Evolutionary conservation across 2,113 vertebrate species (phyloP).

Genomic region (Smithornis capensis): DNA sequence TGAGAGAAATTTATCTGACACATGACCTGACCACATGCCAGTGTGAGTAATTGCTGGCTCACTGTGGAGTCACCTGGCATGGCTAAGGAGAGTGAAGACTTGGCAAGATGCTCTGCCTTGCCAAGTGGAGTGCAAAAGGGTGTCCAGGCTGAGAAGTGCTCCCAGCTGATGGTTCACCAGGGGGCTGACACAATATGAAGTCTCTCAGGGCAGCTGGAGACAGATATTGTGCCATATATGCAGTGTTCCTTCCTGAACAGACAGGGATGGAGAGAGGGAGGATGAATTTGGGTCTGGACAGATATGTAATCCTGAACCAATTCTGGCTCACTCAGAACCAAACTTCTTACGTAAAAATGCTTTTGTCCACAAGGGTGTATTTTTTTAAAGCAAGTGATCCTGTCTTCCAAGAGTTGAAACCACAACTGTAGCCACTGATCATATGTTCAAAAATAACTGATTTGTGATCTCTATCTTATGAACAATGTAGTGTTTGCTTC

Average conservation of each 20-base stretch:
- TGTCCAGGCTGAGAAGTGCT: neutral
- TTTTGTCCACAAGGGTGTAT: neutral
- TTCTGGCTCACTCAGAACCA: neutral
- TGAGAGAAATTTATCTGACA: neutral
- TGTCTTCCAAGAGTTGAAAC: neutral
- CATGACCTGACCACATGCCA: neutral
- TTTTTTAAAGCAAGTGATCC: neutral
- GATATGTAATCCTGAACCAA: neutral
- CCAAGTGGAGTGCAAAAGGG: neutral
- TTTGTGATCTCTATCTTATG: neutral
- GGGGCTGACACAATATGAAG: neutral
- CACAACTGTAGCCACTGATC: neutral
- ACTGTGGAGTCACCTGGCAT: neutral
- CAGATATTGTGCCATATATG: neutral
- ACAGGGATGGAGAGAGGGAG: neutral
- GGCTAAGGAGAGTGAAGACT: neutral
- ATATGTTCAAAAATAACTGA: neutral
- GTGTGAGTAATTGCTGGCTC: neutral
- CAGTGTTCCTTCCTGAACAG: neutral
- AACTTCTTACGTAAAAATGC: neutral
- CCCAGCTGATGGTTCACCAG: neutral
- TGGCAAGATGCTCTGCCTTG: neutral
- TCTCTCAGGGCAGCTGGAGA: neutral
- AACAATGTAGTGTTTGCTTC: neutral
- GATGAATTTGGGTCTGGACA: neutral